Conservation (phyloP, 2,888 invertebrate genomes). For the Tachina grossa region DNA sequence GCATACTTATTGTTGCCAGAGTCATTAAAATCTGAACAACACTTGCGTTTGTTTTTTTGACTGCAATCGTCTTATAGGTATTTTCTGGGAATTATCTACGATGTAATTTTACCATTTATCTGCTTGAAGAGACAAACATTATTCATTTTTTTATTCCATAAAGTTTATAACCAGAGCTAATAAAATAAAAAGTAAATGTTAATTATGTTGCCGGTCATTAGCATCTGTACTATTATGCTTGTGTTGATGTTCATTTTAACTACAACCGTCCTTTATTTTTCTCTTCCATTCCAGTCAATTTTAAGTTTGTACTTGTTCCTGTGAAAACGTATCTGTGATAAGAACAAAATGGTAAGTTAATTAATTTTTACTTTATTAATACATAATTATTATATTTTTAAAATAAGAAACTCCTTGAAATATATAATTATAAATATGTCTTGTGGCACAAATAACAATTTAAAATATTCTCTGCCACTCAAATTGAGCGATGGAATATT, state of each 20-base stretch:
- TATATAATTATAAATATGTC: too few species aligned
- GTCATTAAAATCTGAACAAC: too few species aligned
- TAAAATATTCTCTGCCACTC: too few species aligned
- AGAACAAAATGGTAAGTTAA: constrained; percentile 44
- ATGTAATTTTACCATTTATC: too few species aligned
- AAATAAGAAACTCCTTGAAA: too few species aligned
- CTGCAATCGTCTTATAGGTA: too few species aligned
- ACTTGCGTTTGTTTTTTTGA: too few species aligned
- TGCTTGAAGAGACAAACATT: too few species aligned
- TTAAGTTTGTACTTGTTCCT: constrained; percentile 30
- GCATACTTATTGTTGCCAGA: constrained; percentile 75
- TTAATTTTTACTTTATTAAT: constrained; percentile 45
- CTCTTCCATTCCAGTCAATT: constrained; percentile 1
- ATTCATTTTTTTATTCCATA: too few species aligned
- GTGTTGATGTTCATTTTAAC: background rate
- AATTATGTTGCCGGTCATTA: constrained; percentile 79
- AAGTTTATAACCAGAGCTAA: constrained; percentile 12
- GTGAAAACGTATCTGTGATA: constrained; percentile 49
- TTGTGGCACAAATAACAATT: too few species aligned
- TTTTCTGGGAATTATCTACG: too few species aligned
- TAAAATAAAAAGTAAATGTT: constrained; percentile 78
- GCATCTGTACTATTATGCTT: constrained; percentile 65
- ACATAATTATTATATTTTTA: constrained; percentile 6
- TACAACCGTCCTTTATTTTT: background rate
- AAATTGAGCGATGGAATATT: too few species aligned